A percentile compares a stretch with the other conserved stretches of the same genome.
phyloP scores from a whole-genome alignment of 2,888 invertebrate genomes.

The Caenorhabditis sp. region DNA sequence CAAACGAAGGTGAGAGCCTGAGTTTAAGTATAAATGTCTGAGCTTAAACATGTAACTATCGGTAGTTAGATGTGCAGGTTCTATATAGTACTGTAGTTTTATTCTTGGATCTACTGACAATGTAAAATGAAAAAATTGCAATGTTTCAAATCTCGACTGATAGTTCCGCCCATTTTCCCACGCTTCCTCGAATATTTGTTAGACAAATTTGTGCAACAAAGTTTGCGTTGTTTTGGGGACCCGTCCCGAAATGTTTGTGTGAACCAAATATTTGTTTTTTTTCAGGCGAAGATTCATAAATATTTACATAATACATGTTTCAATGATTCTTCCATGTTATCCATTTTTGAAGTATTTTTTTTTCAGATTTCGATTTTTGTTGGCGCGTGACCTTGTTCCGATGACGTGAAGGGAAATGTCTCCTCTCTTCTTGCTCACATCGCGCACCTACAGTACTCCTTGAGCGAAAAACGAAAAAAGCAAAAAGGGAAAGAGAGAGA shows the following conservation, averaged over 20 bases:
- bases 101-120: no score
- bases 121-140: neutral
- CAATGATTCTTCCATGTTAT: no score
- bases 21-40: no score
- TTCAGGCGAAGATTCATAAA: neutral
- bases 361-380: neutral
- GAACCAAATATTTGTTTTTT: conserved; percentile 1
- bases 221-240: neutral
- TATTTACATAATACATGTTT: no score
- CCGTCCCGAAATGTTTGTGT: neutral
- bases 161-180: neutral
- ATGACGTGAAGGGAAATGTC: no score
- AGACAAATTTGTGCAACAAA: neutral
- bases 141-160: neutral
- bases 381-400: neutral
- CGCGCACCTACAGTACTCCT: neutral
- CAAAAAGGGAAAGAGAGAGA: neutral
- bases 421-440: no score
- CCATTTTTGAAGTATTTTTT: no score
- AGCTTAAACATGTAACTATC: no score
- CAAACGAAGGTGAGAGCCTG: no score
- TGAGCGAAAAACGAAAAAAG: no score
- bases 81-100: no score
- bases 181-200: neutral
- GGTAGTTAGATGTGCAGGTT: no score